Evolutionary conservation across 1,140 invertebrate species (phyloP).

Genomic region (Maconellicoccus hirsutus): DNA sequence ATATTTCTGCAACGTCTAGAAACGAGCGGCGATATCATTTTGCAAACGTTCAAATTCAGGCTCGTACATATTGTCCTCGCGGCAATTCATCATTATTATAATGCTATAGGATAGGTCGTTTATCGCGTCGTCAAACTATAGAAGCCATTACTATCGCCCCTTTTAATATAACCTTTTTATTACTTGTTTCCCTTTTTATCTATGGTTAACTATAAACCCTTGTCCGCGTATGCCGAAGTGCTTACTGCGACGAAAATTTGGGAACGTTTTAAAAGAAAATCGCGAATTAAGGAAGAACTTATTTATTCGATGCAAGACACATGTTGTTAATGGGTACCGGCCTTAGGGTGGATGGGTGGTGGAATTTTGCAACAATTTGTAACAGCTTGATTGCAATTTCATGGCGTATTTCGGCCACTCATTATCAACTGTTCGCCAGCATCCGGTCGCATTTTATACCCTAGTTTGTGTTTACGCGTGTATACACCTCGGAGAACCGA

Average conservation of each 20-base stretch:
- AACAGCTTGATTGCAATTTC: conserved; percentile 8
- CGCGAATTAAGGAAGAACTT: conserved; percentile 3
- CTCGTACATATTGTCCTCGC: not conserved
- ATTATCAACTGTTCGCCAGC: not conserved
- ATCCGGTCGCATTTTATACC: not conserved
- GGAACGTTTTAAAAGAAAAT: not conserved
- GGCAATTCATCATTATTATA: conserved; percentile 9
- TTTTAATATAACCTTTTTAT: conserved; percentile 10
- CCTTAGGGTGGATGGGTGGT: not conserved
- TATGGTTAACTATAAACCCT: too few relatives aligned
- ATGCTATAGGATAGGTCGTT: not conserved
- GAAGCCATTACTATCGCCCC: not conserved
- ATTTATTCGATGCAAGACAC: not conserved
- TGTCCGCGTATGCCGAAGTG: not conserved
- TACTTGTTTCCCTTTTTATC: not conserved
- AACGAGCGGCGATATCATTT: not conserved
- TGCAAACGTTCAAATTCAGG: not conserved
- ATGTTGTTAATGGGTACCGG: conserved; percentile 3
- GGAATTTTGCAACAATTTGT: conserved; percentile 5
- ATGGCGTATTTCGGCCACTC: not conserved
- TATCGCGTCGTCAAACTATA: not conserved
- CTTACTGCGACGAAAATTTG: not conserved
- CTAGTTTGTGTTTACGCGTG: not conserved
- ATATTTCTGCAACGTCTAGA: not conserved
- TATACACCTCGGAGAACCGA: too few relatives aligned